Percentiles rank a stretch among this genome's conserved stretches.
Conservation (phyloP, 2,113 vertebrate genomes). For the Silurus glanis region DNA sequence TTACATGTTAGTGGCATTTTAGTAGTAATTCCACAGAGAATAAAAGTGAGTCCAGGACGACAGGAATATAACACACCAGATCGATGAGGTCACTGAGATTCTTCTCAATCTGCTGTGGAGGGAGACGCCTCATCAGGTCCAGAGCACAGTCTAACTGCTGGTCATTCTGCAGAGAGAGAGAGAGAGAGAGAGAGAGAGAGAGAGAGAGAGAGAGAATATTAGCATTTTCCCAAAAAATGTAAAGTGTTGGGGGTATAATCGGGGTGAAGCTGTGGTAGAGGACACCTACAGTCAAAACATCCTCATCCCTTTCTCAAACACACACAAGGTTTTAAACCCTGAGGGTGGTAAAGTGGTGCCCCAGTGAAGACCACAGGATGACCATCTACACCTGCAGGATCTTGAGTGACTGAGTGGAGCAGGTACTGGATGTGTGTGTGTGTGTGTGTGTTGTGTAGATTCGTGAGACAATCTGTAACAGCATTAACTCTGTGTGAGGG, state of each 20-base stretch:
- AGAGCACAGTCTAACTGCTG: conserved; percentile 99
- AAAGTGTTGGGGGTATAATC: not conserved
- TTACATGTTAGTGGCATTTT: not conserved
- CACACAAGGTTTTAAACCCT: not conserved
- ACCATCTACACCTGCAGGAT: not conserved
- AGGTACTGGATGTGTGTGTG: not conserved
- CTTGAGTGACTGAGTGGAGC: not conserved
- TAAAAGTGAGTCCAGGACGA: not conserved
- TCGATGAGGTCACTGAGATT: conserved; percentile 99
- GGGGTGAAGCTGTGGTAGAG: not conserved
- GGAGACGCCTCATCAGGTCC: conserved; percentile 99
- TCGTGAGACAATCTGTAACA: too few species aligned
- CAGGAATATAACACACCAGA: conserved; percentile 73
- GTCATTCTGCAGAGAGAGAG: conserved; percentile 79
- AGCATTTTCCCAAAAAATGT: not conserved
- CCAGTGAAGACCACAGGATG: not conserved
- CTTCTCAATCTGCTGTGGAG: conserved; percentile 98
- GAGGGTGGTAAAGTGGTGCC: not conserved
- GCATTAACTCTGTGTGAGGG: not conserved
- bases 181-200: conserved; percentile 41
- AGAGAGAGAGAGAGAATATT: not conserved
- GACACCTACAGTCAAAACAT: not conserved
- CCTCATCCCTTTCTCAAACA: not conserved
- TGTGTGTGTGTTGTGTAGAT: not conserved
- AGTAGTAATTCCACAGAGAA: not conserved